Conservation (phyloP, 2,113 vertebrate genomes). For the Asarcornis scutulata region DNA sequence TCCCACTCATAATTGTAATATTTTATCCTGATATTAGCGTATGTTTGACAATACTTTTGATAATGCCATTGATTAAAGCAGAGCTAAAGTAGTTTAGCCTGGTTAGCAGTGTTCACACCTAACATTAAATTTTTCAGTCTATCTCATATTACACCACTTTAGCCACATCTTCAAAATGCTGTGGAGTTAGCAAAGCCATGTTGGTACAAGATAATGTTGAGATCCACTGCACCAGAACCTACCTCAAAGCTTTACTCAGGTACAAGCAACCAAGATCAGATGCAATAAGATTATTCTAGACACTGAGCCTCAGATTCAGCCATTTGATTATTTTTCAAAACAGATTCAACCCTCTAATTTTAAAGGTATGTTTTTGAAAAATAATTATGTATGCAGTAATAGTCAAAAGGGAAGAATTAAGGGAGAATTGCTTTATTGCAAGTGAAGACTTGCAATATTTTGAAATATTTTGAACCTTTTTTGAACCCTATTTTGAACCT, state of each 20-base stretch:
- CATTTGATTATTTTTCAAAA: background rate
- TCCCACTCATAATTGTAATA: background rate
- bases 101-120: background rate
- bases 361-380: accelerated
- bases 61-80: background rate
- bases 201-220: accelerated
- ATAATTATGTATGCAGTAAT: background rate
- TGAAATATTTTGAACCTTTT: too few species aligned
- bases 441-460: background rate
- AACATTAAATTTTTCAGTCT: background rate
- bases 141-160: background rate
- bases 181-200: background rate
- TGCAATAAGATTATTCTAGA: background rate
- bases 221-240: background rate
- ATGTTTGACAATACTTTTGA: accelerated
- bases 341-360: background rate
- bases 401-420: background rate
- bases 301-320: background rate
- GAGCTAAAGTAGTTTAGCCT: background rate
- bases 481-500: too few species aligned
- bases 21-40: background rate
- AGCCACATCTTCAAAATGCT: background rate
- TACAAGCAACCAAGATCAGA: background rate
- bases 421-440: background rate
- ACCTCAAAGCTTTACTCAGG: background rate